Percentiles rank a stretch among this genome's conserved stretches.
Evolutionary conservation across 2,113 vertebrate species (phyloP).

Genomic region (Pyrgilauda ruficollis): DNA sequence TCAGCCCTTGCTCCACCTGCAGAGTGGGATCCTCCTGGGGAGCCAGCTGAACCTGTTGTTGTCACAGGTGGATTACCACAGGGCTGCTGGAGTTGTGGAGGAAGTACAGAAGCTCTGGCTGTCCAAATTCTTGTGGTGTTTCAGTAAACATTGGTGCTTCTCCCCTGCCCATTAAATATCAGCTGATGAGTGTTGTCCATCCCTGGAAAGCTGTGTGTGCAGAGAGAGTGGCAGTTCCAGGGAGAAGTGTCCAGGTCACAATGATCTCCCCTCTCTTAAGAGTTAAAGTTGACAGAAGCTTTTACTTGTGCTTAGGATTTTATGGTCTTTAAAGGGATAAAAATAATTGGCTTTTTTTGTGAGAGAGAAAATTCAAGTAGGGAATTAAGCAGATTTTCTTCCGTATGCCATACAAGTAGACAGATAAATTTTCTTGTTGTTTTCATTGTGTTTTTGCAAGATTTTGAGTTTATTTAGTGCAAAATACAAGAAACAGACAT

Average conservation of each 20-base stretch:
- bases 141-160: not conserved
- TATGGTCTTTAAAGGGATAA: not conserved
- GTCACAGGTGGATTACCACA: not conserved
- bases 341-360: not conserved
- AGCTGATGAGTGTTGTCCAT: not conserved
- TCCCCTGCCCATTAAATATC: fast-evolving
- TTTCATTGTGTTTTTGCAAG: not conserved
- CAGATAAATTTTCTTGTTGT: not conserved
- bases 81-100: not conserved
- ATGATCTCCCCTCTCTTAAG: not conserved
- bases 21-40: not conserved
- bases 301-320: not conserved
- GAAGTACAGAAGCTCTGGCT: not conserved
- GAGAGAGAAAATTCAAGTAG: not conserved
- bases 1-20: not conserved
- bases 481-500: not conserved
- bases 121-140: not conserved
- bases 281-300: not conserved
- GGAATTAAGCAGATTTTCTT: not conserved
- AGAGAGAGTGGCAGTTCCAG: not conserved
- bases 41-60: not conserved
- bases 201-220: not conserved
- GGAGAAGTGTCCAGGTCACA: not conserved
- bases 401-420: not conserved
- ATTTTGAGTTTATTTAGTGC: not conserved